Evolutionary conservation across 2,113 vertebrate genomes (phyloP).

Genomic region (Psammodynastes pulverulentus): DNA sequence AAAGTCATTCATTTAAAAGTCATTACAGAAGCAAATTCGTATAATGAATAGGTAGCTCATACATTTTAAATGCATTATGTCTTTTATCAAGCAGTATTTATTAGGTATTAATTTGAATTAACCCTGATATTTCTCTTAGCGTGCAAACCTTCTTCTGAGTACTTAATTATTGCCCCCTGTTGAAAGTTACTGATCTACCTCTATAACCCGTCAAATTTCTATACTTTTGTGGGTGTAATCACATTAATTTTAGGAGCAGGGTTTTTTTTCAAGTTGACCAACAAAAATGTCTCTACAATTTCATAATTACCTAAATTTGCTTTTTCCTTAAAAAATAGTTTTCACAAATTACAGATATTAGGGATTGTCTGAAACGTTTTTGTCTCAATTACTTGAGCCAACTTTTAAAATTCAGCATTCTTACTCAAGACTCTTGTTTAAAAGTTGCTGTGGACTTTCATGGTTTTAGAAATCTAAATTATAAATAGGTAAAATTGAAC

Average conservation of each 20-base stretch:
- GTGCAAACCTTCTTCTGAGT: background rate
- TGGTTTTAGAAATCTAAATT: background rate
- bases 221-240: background rate
- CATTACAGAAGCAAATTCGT: slow-evolving; percentile 1
- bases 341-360: background rate
- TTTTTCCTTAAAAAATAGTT: background rate
- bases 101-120: slow-evolving; percentile 9
- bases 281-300: background rate
- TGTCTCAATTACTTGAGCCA: background rate
- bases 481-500: background rate
- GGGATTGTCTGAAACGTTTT: background rate
- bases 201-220: background rate
- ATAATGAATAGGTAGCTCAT: background rate
- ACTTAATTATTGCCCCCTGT: background rate
- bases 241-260: background rate
- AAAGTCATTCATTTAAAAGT: background rate
- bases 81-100: background rate
- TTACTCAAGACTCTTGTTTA: background rate
- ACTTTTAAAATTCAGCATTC: background rate
- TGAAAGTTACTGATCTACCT: background rate
- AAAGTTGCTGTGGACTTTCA: background rate
- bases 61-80: fast-evolving
- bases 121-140: background rate
- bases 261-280: background rate
- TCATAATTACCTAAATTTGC: background rate